Base-by-base conservation (phyloP, 1,140 invertebrate genomes). In the Yoshiicerus persimilis region DNA sequence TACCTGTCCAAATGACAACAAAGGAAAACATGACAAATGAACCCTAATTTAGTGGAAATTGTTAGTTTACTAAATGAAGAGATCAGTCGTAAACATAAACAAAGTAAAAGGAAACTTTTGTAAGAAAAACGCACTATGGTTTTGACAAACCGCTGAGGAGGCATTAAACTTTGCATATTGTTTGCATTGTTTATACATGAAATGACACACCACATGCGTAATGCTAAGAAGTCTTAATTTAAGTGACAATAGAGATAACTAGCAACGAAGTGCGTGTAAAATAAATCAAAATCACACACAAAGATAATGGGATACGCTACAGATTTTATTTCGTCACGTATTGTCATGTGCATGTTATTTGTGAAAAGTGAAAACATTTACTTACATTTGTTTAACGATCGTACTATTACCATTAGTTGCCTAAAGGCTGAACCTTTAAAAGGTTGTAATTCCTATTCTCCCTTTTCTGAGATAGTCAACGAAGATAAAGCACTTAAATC, bases 291-390 rank as follows among this genome's bases (percentile, higher is more conserved):
- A 13, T 70, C 66, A 16, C 66, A 27, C 4, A 70, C 23, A 30
- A 70, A 11, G 66, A 70, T 70, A 30, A 70, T 32, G 66, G 30
- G 66, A 70, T 70, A 70, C 66, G 66, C 66, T 70, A 30, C 66
- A 70, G 66, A 70, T 70, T 70, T 32, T 70, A 70, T 70, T 70
- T 70, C 66, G 66, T 70, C 66, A 70, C 66, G 66, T 70, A 70
- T 70, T 70, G 66, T 30, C 66, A 70, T 70, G 25, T 30, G 25
- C 66, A 70, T 70, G 30, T 70, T 30, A 70, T 70, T 70, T 30
- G 66, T 30, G 30, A 70, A 70, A 70, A 70, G 66, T 30, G 66
- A 70, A 70, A 70, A 30, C 66, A 30, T 70, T 27, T 30, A 30
- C 66, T 30, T 70, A 16, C 27, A 70, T 32, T 30, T 27, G 30